Base-by-base conservation (phyloP, 2,113 vertebrate species). In the Meriones unguiculatus region DNA sequence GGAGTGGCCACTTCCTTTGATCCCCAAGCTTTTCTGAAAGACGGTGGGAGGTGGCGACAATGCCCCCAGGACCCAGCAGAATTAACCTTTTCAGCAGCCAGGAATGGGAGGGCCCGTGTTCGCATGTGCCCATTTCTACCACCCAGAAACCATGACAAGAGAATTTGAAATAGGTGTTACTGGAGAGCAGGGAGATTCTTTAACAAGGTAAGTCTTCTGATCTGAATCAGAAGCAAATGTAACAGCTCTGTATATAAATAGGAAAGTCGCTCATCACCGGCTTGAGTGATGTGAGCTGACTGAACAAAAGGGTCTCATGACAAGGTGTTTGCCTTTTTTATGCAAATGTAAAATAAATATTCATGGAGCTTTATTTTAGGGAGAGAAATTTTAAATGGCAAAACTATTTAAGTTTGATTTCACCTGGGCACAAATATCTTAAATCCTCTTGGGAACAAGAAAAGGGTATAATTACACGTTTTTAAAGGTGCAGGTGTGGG, bases 341-440 rank as follows among this genome's bases (percentile, higher is more conserved):
- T 96, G 96, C 95, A 97, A 97, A 96, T 98, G 87, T 46, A 30
- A 93, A 72, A 96, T 96, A 97, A 95, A 95, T 97, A 98, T 98
- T 98, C 97, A 97, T 97, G 82, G 35, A 13, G 6, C 41, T 95
- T 97, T 97, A 97, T 97, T 98, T 97, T 97, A 97, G 90, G 93
- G 67, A 95, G 75, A 97, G 81, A 93, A 77, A 94, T 95, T 89
- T 97, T 95, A 97, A 97, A 94, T 94, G 90, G 94, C 62, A 97
- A 98, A 94, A 95, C 92, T 95, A 95, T 97, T 96, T 96, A 96
- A 97, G 84, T 97, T 96, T 96, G 93, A 91, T 94, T 95, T 97
- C 87, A 84, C 78, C 80, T 94, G 89, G 92, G 94, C 96, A 96
- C 91, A 92, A 95, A 95, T 97, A 93, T 59, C 94, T 97, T 97